Percentiles rank a stretch among this genome's conserved stretches.
Conservation (phyloP, 1,140 invertebrate species). For the Tetranychus cinnabarinus region DNA sequence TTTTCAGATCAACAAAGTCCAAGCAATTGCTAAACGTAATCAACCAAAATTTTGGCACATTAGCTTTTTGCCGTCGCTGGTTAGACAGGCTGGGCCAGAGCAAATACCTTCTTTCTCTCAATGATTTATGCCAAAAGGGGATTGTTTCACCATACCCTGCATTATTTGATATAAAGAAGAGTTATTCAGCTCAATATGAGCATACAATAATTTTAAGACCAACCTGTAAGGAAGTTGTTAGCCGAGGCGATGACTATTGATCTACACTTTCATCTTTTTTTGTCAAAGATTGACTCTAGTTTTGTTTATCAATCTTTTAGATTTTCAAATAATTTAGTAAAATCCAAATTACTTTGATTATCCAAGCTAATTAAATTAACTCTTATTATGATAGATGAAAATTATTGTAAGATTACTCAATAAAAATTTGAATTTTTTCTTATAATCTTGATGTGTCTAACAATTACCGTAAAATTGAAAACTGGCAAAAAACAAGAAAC, state of each 20-base stretch:
- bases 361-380: no score
- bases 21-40: constrained; percentile 82
- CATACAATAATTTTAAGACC: constrained; percentile 92
- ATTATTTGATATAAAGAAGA: constrained; percentile 87
- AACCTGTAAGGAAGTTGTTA: constrained; percentile 94
- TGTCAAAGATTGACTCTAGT: not conserved
- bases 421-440: no score
- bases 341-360: no score
- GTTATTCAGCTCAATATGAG: constrained; percentile 97
- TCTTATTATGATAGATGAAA: no score
- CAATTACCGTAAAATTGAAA: no score
- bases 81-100: constrained; percentile 83
- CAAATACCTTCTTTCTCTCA: constrained; percentile 93
- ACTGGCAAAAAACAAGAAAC: no score
- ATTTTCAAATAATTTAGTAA: no score
- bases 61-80: constrained; percentile 98
- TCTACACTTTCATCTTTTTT: not conserved
- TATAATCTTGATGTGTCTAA: no score
- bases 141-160: constrained; percentile 94
- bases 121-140: constrained; percentile 86
- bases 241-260: constrained; percentile 64
- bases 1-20: constrained; percentile 53
- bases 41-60: constrained; percentile 89
- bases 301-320: no score
- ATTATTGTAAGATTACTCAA: no score